These are phyloP conservation scores for Willisornis vidua DNA, from an alignment of 2,113 vertebrate species.

Conservation along the genomic window DNA sequence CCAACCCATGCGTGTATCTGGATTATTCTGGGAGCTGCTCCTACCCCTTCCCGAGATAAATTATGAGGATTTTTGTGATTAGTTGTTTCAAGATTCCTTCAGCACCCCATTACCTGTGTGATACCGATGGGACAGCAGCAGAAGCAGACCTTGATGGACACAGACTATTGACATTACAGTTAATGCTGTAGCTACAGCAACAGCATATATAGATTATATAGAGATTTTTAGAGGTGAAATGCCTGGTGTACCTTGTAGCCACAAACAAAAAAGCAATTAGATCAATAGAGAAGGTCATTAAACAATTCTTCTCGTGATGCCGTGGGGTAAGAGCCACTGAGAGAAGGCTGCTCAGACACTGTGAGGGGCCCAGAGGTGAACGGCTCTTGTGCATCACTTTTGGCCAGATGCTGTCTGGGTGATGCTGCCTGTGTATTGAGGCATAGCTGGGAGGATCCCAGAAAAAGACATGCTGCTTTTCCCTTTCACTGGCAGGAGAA, in stretches of 20 bases:
- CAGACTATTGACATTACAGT: background rate
- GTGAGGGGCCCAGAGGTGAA: background rate
- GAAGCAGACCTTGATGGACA: background rate
- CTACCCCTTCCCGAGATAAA: too few relatives aligned
- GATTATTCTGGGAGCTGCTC: too few relatives aligned
- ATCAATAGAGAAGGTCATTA: background rate
- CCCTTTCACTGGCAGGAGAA: background rate
- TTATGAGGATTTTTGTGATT: background rate
- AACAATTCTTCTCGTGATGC: background rate
- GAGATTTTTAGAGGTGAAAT: background rate
- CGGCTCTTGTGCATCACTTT: background rate
- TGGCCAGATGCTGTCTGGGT: background rate
- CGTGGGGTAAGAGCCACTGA: background rate
- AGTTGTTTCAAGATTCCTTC: background rate
- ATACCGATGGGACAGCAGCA: background rate
- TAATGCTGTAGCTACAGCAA: background rate
- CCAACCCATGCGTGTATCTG: too few relatives aligned
- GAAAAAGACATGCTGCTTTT: background rate
- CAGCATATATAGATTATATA: background rate
- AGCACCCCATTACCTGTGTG: background rate
- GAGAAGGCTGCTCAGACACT: background rate
- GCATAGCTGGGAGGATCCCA: background rate
- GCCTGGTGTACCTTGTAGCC: background rate
- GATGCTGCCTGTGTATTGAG: rapidly evolving
- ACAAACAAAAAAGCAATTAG: background rate